A percentile compares a stretch with the other conserved stretches of the same genome.
These are phyloP conservation scores for Thunnus maccoyii DNA, from an alignment of 2,113 vertebrate genomes.

Conservation along the genomic window DNA sequence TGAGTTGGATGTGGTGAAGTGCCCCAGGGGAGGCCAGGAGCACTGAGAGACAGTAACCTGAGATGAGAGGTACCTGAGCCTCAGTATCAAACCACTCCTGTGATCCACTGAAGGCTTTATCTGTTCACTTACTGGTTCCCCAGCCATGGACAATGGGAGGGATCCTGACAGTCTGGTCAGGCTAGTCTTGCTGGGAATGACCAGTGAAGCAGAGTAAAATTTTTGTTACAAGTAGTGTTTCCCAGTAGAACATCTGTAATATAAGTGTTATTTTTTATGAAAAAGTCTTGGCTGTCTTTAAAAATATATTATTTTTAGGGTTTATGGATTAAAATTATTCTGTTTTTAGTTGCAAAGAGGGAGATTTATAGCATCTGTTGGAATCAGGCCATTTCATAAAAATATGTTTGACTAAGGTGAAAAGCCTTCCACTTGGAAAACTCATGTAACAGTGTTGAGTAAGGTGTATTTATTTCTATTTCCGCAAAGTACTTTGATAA, in stretches of 20 bases:
- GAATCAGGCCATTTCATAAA: slow-evolving; percentile 6
- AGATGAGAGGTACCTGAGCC: slow-evolving; percentile 74
- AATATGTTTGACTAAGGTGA: slow-evolving; percentile 14
- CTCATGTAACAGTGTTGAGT: not conserved
- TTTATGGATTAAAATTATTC: not conserved
- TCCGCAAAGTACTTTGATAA: slow-evolving; percentile 52
- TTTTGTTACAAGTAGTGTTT: not conserved
- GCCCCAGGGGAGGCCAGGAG: slow-evolving; percentile 69
- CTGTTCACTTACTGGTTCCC: slow-evolving; percentile 38
- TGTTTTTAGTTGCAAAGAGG: not conserved
- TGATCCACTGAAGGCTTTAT: slow-evolving; percentile 63
- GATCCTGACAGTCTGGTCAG: not conserved
- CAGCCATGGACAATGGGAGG: slow-evolving; percentile 21
- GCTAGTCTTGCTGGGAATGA: not conserved
- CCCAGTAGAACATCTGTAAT: not conserved
- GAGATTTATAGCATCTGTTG: slow-evolving; percentile 18
- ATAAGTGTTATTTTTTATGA: not conserved
- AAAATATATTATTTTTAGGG: not conserved
- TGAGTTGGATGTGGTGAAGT: slow-evolving; percentile 66
- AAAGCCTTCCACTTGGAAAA: not conserved
- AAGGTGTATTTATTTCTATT: slow-evolving; percentile 39
- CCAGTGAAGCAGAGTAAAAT: not conserved
- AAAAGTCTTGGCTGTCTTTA: not conserved
- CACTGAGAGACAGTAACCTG: slow-evolving; percentile 67
- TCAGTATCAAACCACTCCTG: slow-evolving; percentile 65